phyloP scores from a whole-genome alignment of 2,888 invertebrate genomes.

The Lepidochrysops patricia region DNA sequence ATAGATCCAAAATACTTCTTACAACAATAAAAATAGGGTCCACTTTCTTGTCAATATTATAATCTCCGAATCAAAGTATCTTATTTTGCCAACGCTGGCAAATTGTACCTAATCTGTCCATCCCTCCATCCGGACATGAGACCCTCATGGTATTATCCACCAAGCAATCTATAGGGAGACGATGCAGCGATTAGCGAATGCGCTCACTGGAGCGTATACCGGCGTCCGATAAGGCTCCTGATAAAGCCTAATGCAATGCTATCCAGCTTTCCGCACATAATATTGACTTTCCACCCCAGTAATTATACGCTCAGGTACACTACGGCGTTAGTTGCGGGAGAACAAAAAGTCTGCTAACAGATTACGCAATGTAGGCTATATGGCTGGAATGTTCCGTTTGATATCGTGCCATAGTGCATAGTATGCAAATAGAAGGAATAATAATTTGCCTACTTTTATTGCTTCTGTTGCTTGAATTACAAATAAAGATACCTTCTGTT shows the following conservation, averaged over 20 bases:
- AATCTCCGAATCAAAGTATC: slow-evolving; percentile 31
- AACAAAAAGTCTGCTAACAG: slow-evolving; percentile 36
- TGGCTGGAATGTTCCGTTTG: slow-evolving; percentile 28
- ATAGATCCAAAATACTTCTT: background rate
- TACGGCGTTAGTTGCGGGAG: slow-evolving; percentile 37
- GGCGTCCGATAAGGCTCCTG: slow-evolving; percentile 44
- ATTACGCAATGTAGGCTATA: slow-evolving; percentile 54
- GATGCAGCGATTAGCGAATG: slow-evolving; percentile 58
- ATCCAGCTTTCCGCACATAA: slow-evolving; percentile 23
- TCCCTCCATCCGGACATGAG: slow-evolving; percentile 53
- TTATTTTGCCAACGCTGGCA: slow-evolving; percentile 51
- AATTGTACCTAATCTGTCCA: slow-evolving; percentile 54
- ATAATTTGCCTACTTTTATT: slow-evolving; percentile 52
- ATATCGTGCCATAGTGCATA: slow-evolving; percentile 36
- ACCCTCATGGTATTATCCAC: slow-evolving; percentile 50
- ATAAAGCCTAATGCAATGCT: slow-evolving; percentile 43
- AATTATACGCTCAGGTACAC: slow-evolving; percentile 36
- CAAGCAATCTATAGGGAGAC: slow-evolving; percentile 50
- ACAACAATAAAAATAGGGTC: slow-evolving; percentile 20
- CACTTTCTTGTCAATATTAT: background rate
- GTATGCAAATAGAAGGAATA: slow-evolving; percentile 49
- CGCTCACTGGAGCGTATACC: slow-evolving; percentile 46
- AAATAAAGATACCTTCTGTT: slow-evolving; percentile 14
- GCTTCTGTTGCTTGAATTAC: slow-evolving; percentile 24
- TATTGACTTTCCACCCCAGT: slow-evolving; percentile 18